phyloP scores from a whole-genome alignment of 2,113 vertebrate genomes.

The Vombatus ursinus region DNA sequence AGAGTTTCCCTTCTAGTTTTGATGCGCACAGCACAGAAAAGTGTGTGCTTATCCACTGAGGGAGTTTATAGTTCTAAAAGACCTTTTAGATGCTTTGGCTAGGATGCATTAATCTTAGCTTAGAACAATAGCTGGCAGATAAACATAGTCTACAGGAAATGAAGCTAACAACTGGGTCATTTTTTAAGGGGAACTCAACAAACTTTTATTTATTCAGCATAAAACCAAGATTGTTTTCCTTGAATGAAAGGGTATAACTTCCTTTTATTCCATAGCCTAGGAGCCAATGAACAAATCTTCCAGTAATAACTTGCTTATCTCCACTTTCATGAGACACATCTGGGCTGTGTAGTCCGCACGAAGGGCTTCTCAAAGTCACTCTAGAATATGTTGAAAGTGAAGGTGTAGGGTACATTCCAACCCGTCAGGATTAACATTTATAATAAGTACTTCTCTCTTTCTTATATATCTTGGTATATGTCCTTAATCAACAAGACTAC shows the following conservation, averaged over 20 bases:
- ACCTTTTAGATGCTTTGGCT: slow-evolving; percentile 70
- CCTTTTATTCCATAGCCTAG: slow-evolving; percentile 46
- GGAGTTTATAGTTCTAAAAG: slow-evolving; percentile 67
- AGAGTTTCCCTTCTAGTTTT: slow-evolving; percentile 40
- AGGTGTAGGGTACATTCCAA: background rate
- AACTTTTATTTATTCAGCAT: slow-evolving; percentile 60
- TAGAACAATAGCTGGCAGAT: slow-evolving; percentile 71
- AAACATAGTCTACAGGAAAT: slow-evolving; percentile 64
- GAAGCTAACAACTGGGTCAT: slow-evolving; percentile 51
- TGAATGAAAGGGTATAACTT: slow-evolving; percentile 56
- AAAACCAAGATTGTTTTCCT: slow-evolving; percentile 60
- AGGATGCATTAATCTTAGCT: slow-evolving; percentile 62
- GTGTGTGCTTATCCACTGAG: slow-evolving; percentile 70
- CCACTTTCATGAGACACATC: slow-evolving; percentile 49
- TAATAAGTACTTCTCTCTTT: slow-evolving; percentile 22
- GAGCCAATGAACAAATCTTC: slow-evolving; percentile 69
- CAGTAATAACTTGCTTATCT: slow-evolving; percentile 45
- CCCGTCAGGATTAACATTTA: slow-evolving; percentile 14
- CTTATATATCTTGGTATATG: background rate
- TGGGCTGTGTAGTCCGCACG: background rate
- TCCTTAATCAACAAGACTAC: background rate
- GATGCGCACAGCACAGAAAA: slow-evolving; percentile 70
- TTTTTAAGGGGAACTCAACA: slow-evolving; percentile 58
- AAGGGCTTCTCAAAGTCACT: slow-evolving; percentile 48
- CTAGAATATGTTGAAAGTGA: slow-evolving; percentile 41